phyloP scores from a whole-genome alignment of 2,888 invertebrate genomes.

The Tetragnatha montana region DNA sequence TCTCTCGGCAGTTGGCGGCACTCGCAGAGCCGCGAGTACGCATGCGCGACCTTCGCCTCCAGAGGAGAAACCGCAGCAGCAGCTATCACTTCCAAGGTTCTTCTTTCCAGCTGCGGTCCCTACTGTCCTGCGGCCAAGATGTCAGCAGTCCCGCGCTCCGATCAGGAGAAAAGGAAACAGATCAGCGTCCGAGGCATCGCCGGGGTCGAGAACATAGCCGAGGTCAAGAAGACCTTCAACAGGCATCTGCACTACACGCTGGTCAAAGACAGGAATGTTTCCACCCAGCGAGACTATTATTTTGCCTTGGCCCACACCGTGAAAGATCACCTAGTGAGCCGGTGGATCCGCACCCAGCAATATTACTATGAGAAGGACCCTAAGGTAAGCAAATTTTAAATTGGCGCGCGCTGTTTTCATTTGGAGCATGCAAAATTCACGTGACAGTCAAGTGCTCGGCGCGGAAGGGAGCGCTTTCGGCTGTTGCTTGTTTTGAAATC shows the following conservation, averaged over 20 bases:
- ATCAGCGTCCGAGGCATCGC: constrained; percentile 81
- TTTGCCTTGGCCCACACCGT: constrained; percentile 98
- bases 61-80: constrained; percentile 61
- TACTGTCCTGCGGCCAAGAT: constrained; percentile 28
- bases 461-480: background rate
- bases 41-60: constrained; percentile 66
- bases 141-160: constrained; percentile 63
- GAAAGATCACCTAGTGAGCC: constrained; percentile 96
- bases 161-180: constrained; percentile 72
- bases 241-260: constrained; percentile 98
- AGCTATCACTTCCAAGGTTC: constrained; percentile 59
- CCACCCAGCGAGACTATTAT: constrained; percentile 98
- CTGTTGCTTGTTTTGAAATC: background rate
- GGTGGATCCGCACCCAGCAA: constrained; percentile 99
- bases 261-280: constrained; percentile 99
- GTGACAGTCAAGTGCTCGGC: background rate
- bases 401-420: background rate
- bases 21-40: constrained; percentile 1
- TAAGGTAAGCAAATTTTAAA: constrained; percentile 78
- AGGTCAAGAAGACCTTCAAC: constrained; percentile 98
- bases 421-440: background rate
- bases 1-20: too few species aligned
- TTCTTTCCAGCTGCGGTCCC: constrained; percentile 2
- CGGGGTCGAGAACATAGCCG: constrained; percentile 95
- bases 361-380: constrained; percentile 99